Evolutionary conservation across 2,797 vertebrate species (phyloP).

Genomic region (Parotocinclus haroldoi): DNA sequence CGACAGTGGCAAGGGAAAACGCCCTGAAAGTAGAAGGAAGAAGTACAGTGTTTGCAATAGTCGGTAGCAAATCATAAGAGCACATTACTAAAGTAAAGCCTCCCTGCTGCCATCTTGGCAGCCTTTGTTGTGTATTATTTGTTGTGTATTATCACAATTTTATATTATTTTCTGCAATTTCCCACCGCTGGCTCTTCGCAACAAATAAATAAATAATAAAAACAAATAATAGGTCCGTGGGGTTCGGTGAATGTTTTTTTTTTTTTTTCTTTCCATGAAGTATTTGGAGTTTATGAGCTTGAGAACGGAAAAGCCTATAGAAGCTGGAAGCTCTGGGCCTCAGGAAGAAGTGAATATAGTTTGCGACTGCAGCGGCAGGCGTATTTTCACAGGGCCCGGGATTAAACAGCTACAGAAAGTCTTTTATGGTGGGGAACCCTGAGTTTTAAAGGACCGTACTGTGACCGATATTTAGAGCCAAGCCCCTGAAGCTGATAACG

Average conservation of each 20-base stretch:
- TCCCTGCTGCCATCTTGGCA: conserved; percentile 50
- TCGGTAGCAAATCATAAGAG: too few relatives aligned
- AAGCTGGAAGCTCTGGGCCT: conserved; percentile 61
- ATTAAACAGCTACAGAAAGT: conserved; percentile 74
- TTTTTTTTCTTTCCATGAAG: conserved; percentile 49
- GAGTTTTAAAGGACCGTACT: conserved; percentile 73
- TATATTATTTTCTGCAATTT: too few relatives aligned
- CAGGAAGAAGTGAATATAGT: conserved; percentile 67
- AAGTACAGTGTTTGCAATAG: too few relatives aligned
- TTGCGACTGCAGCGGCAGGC: conserved; percentile 65
- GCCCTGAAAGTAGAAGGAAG: too few relatives aligned
- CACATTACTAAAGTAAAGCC: too few relatives aligned
- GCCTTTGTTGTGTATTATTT: too few relatives aligned
- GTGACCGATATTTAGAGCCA: conserved; percentile 80
- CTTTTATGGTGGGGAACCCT: conserved; percentile 70
- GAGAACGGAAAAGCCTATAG: conserved; percentile 53
- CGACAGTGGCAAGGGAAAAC: too few relatives aligned
- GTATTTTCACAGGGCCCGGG: conserved; percentile 70
- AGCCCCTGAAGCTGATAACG: conserved; percentile 73
- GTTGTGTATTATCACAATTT: too few relatives aligned
- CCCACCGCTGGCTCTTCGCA: conserved; percentile 60
- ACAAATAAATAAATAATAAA: conserved; percentile 56
- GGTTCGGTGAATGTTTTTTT: conserved; percentile 51
- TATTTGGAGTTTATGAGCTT: conserved; percentile 64
- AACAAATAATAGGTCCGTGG: too few relatives aligned